These are phyloP conservation scores for Pelochelys cantorii DNA, from an alignment of 2,797 vertebrate species.

Conservation along the genomic window DNA sequence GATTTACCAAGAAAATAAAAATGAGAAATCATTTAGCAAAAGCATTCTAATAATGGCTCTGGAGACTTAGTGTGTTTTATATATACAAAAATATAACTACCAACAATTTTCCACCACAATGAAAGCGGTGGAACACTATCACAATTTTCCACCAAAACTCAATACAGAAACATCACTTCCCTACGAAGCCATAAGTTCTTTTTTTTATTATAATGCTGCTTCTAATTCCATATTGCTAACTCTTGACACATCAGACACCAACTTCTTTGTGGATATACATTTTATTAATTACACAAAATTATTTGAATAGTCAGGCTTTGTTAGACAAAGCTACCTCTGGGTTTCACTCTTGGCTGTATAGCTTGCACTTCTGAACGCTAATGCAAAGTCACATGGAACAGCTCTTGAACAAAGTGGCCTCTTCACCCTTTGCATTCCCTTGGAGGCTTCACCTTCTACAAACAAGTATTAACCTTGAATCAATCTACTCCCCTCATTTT, in stretches of 20 bases:
- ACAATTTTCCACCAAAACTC: background rate
- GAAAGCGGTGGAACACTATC: background rate
- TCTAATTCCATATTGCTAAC: slow-evolving; percentile 29
- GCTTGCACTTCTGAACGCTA: slow-evolving; percentile 35
- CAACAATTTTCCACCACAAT: slow-evolving; percentile 33
- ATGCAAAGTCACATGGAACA: slow-evolving; percentile 42
- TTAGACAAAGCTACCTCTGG: slow-evolving; percentile 10
- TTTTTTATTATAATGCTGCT: slow-evolving; percentile 39
- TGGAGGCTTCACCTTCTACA: slow-evolving; percentile 50
- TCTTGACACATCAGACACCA: background rate
- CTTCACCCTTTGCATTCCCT: slow-evolving; percentile 39
- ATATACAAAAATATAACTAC: background rate
- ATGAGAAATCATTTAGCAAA: background rate
- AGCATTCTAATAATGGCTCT: background rate
- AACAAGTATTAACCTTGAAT: slow-evolving; percentile 68
- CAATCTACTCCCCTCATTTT: slow-evolving; percentile 25
- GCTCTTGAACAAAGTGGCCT: slow-evolving; percentile 56
- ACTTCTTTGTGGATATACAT: background rate
- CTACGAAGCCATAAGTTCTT: slow-evolving; percentile 16
- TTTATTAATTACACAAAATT: slow-evolving; percentile 21
- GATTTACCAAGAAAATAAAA: slow-evolving; percentile 44
- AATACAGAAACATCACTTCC: slow-evolving; percentile 46
- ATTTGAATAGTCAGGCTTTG: slow-evolving; percentile 15
- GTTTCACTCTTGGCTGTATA: slow-evolving; percentile 6
- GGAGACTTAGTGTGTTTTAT: background rate